Percentiles rank a stretch among this genome's conserved stretches.
These are phyloP conservation scores for Leptopilina clavipes DNA, from an alignment of 1,140 invertebrate genomes.

Conservation along the genomic window DNA sequence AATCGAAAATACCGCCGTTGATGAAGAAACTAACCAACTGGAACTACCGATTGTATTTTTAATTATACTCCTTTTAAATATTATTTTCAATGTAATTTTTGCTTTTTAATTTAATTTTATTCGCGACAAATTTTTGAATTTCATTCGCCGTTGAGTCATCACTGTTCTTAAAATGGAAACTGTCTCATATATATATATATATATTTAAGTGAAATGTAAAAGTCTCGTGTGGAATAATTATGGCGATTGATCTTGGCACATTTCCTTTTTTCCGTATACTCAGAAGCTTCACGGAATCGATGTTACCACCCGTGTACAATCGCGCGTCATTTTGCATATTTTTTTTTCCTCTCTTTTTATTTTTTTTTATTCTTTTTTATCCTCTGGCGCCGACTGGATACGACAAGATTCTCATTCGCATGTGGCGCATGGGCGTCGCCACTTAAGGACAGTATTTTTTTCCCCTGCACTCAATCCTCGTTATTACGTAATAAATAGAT, in stretches of 20 bases:
- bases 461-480: neutral
- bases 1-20: no score
- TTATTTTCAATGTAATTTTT: no score
- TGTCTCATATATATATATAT: no score
- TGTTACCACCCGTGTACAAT: conserved; percentile 53
- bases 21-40: no score
- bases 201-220: neutral
- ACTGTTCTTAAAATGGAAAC: no score
- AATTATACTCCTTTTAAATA: no score
- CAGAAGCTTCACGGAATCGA: conserved; percentile 47
- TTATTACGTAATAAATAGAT: no score
- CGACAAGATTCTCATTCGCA: conserved; percentile 36
- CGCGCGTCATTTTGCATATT: conserved; percentile 33
- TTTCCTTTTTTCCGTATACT: conserved; percentile 34
- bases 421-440: conserved; percentile 23
- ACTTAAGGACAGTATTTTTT: conserved; percentile 25
- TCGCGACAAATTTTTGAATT: no score
- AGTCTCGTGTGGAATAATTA: neutral
- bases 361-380: conserved; percentile 35
- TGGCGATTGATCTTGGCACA: conserved; percentile 24
- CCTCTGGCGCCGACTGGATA: conserved; percentile 34
- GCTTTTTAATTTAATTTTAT: no score
- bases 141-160: no score
- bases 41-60: no score
- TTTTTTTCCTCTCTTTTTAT: conserved; percentile 33